Evolutionary conservation across 2,113 vertebrate genomes (phyloP), one percentile per base, ranked within the genome.

Genomic region (Manacus vitellinus): DNA sequence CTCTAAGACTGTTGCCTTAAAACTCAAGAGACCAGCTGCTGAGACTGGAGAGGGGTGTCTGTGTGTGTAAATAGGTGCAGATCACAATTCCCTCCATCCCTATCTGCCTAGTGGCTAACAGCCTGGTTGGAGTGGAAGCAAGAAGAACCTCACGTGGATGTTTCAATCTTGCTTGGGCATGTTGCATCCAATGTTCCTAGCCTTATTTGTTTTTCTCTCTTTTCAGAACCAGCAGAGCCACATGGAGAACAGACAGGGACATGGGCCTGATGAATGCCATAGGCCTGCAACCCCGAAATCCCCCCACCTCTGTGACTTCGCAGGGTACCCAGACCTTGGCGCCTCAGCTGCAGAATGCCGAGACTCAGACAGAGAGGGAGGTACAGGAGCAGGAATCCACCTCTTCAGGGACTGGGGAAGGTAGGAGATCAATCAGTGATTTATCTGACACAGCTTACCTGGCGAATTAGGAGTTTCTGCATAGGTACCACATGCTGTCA

Each of bases 251-350:
- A 91, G 99, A 99, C 97, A 97, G 99, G 93, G 99, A 99, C 96
- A 99, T 99, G 99, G 99, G 99, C 52, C 93, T 99, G 89, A 99
- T 99, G 99, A 99, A 99, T 52, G 99, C 99, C 19, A 99, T 99
- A 79, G 99, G 99, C 72, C 98, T 99, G 46, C 99, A 99, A 95
- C 99, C 99, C 14, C 98, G 99, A 96, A 99, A 99, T 81, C 99
- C 99, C 25, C 96, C 98, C 94, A 99, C 99, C 18, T 99, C 99
- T 2, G 99, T 99, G 97, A 99, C 99, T 27, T 99, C 99, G 21
- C 99, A 99, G 91, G 99, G 99, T 91, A 99, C 99, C 15, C 99
- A 99, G 96, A 99, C 99, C 8, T 98, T 99, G 63, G 98, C 99
- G 1, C 98, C 99, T 58, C 99, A 99, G 98, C 98, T 99, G 66